Percentiles rank a stretch among this genome's conserved stretches.
These are phyloP conservation scores for Tetrao urogallus DNA, from an alignment of 2,113 vertebrate genomes.

Conservation along the genomic window DNA sequence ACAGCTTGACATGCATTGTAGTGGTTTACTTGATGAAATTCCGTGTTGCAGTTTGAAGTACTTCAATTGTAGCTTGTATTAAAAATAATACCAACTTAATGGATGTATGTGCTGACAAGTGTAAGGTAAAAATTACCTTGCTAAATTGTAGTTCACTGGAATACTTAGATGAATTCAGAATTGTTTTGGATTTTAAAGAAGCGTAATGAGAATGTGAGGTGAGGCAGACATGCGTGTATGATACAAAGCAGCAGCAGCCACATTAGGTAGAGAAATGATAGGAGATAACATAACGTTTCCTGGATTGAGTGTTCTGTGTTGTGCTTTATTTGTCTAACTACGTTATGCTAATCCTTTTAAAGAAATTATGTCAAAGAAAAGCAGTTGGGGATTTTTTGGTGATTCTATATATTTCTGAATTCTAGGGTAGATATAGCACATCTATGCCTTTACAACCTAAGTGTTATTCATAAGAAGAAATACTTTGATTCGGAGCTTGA, in stretches of 20 bases:
- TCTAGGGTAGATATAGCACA: conserved; percentile 96
- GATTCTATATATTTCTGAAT: conserved; percentile 64
- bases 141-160: not conserved
- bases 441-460: conserved; percentile 97
- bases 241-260: not conserved
- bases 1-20: not conserved
- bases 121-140: not conserved
- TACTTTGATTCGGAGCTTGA: conserved; percentile 98
- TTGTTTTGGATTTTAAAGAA: not conserved
- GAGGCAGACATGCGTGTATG: not conserved
- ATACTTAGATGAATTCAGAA: not conserved
- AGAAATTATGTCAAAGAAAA: not conserved
- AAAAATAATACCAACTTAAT: not conserved
- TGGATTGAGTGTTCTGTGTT: not conserved
- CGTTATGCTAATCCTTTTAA: not conserved
- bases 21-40: not conserved
- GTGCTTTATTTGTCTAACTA: not conserved
- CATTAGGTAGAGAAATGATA: not conserved
- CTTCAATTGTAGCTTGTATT: not conserved
- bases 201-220: not conserved
- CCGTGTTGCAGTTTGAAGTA: not conserved
- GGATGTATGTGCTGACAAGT: not conserved
- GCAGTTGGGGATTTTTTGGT: not conserved
- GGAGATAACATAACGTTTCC: not conserved
- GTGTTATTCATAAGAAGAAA: conserved; percentile 99